Evolutionary conservation across 2,113 vertebrate genomes (phyloP).

Genomic region (Nanger granti): DNA sequence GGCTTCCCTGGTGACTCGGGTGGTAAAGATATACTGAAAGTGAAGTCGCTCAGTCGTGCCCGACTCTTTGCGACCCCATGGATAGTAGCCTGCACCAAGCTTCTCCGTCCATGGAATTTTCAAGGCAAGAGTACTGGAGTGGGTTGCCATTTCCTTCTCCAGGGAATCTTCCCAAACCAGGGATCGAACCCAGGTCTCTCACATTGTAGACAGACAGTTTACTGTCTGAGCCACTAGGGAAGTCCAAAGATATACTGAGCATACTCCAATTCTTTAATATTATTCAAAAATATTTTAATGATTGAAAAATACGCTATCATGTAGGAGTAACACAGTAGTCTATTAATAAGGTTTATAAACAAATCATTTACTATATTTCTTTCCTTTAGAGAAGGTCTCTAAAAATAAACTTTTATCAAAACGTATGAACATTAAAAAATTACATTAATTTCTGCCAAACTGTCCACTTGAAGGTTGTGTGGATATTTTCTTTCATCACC

Average conservation of each 20-base stretch:
- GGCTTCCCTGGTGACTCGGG: neutral
- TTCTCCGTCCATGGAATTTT: no score
- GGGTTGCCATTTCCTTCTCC: no score
- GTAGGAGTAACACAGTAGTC: neutral
- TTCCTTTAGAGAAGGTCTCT: neutral
- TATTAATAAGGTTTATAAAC: neutral
- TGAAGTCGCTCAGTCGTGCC: no score
- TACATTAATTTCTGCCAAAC: neutral
- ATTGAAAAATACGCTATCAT: neutral
- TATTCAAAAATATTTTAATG: constrained; percentile 15
- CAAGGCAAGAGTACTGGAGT: no score
- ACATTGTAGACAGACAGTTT: no score
- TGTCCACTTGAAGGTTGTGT: neutral
- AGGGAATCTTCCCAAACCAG: no score
- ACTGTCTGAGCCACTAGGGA: no score
- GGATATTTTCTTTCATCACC: neutral
- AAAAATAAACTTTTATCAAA: neutral
- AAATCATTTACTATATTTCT: neutral
- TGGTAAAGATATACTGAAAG: neutral
- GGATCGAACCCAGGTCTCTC: no score
- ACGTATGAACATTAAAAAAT: neutral
- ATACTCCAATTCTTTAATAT: neutral
- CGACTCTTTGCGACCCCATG: no score
- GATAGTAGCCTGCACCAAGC: no score
- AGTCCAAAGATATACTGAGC: neutral